A percentile compares a stretch with the other conserved stretches of the same genome.
Evolutionary conservation across 1,140 invertebrate genomes (phyloP).

Genomic region (Panagrolaimus sp.): DNA sequence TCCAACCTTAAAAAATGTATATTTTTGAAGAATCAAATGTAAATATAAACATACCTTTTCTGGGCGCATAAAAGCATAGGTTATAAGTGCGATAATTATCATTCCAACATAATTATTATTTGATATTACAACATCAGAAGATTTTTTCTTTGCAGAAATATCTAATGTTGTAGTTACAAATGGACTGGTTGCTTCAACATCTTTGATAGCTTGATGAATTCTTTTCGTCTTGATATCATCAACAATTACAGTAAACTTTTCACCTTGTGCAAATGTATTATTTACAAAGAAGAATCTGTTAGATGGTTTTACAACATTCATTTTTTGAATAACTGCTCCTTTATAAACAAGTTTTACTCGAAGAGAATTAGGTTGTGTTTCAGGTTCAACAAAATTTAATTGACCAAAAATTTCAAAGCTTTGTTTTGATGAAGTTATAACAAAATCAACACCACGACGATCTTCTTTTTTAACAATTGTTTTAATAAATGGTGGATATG

Average conservation of each 20-base stretch:
- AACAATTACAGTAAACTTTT: not conserved
- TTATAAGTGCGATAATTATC: not conserved
- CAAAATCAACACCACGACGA: not conserved
- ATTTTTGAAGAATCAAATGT: not conserved
- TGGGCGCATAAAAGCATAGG: not conserved
- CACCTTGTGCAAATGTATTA: not conserved
- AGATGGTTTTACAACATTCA: slow-evolving; percentile 6
- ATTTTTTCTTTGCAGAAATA: not conserved
- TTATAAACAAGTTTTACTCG: not conserved
- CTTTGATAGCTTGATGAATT: not conserved
- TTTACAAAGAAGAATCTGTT: not conserved
- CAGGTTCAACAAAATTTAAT: not conserved
- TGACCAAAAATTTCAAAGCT: not conserved
- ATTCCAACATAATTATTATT: slow-evolving; percentile 6
- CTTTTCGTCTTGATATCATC: not conserved
- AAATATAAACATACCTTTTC: not conserved
- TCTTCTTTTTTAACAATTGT: slow-evolving; percentile 9
- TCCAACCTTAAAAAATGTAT: not conserved
- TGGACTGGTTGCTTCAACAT: not conserved
- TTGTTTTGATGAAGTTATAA: not conserved
- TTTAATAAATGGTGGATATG: not conserved
- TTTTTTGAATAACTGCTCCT: not conserved
- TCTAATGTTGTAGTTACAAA: not conserved
- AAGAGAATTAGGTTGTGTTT: not conserved
- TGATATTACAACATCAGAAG: not conserved